These are phyloP conservation scores for Mycalesis mineus DNA, from an alignment of 2,888 invertebrate species.

Conservation along the genomic window DNA sequence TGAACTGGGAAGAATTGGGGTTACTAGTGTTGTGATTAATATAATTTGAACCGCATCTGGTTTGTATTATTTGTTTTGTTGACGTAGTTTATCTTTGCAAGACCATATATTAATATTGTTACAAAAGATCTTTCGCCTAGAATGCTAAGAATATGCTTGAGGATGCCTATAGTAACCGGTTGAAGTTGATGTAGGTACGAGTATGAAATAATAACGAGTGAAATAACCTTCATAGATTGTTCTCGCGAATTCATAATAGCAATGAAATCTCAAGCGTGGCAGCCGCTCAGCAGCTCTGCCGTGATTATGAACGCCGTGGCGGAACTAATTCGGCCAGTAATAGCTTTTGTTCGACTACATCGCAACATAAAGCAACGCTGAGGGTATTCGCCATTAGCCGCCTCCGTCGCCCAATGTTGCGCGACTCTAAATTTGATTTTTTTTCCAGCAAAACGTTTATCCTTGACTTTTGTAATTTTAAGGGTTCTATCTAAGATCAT, in stretches of 20 bases:
- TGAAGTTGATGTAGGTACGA: neutral
- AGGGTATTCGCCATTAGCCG: neutral
- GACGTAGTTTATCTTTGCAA: too few species aligned
- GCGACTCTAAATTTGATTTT: neutral
- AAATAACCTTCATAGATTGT: conserved; percentile 6
- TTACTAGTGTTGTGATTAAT: too few species aligned
- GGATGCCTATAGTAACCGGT: too few species aligned
- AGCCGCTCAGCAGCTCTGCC: conserved; percentile 4
- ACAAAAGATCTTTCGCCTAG: too few species aligned
- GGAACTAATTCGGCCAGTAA: conserved; percentile 20
- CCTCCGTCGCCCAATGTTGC: neutral
- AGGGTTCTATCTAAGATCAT: too few species aligned
- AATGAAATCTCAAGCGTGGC: conserved; percentile 1
- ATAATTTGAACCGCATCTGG: too few species aligned
- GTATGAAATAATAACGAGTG: neutral
- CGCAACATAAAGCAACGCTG: neutral
- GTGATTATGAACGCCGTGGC: conserved; percentile 17
- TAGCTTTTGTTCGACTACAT: neutral
- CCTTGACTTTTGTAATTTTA: too few species aligned
- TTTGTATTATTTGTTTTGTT: too few species aligned
- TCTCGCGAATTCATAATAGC: conserved; percentile 1
- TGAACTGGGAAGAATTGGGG: too few species aligned
- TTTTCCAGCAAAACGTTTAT: too few species aligned
- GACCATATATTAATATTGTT: too few species aligned
- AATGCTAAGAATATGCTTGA: too few species aligned